phyloP scores from a whole-genome alignment of 2,888 invertebrate species.

The Agrochola circellaris region DNA sequence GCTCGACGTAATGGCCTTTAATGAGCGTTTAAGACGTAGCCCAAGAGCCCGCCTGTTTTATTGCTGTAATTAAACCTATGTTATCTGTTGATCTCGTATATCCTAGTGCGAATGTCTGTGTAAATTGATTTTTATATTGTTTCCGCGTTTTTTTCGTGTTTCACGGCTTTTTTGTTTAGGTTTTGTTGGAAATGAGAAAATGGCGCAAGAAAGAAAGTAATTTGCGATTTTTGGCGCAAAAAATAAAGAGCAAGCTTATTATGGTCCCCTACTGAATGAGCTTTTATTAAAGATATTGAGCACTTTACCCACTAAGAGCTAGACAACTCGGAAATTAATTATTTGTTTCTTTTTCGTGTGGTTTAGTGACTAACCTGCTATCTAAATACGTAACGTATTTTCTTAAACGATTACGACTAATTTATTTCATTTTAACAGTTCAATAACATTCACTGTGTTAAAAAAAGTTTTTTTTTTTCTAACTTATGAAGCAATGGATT shows the following conservation, averaged over 20 bases:
- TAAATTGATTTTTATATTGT: slow-evolving; percentile 73
- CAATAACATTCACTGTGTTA: too few species aligned
- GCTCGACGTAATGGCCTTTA: slow-evolving; percentile 81
- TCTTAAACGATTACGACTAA: too few species aligned
- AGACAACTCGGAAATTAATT: neutral
- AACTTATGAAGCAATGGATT: too few species aligned
- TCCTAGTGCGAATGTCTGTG: slow-evolving; percentile 77
- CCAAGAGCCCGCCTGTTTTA: slow-evolving; percentile 82
- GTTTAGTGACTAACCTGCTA: too few species aligned
- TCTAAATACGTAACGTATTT: too few species aligned
- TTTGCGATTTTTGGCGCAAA: neutral
- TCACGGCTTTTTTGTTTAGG: neutral
- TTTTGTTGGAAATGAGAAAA: neutral
- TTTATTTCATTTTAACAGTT: too few species aligned
- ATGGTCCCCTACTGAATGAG: too few species aligned
- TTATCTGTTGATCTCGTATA: slow-evolving; percentile 80
- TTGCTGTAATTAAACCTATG: slow-evolving; percentile 85
- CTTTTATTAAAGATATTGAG: neutral
- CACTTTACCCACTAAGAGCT: neutral
- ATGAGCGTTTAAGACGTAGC: slow-evolving; percentile 84
- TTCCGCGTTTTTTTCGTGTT: slow-evolving; percentile 27
- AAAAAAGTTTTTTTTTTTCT: too few species aligned
- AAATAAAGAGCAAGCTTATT: neutral
- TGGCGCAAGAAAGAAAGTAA: neutral
- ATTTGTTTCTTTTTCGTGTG: too few species aligned